Evolutionary conservation across 1,140 invertebrate species (phyloP).

Genomic region (Antheraea mylitta): DNA sequence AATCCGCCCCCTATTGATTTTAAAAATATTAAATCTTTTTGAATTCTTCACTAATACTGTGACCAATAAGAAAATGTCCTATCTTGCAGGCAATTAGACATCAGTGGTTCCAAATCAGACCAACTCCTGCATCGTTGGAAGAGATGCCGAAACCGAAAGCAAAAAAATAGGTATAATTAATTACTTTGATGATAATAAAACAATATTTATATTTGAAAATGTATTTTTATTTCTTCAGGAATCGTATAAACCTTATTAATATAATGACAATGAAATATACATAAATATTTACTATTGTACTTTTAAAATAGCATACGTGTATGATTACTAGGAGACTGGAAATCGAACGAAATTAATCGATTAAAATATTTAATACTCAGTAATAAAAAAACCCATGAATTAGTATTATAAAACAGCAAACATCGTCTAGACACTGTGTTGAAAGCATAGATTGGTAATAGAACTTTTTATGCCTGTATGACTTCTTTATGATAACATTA

Average conservation of each 20-base stretch:
- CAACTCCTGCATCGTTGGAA: conserved; percentile 52
- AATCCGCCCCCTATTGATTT: too few relatives aligned
- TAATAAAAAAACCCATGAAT: too few relatives aligned
- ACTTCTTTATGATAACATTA: too few relatives aligned
- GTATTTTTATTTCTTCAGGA: conserved; percentile 22
- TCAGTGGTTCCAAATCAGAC: conserved; percentile 62
- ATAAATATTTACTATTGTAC: conserved; percentile 36
- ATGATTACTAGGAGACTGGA: background rate
- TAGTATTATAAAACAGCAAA: too few relatives aligned
- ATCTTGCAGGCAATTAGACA: conserved; percentile 65
- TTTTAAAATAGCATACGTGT: conserved; percentile 23
- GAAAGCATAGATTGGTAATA: too few relatives aligned
- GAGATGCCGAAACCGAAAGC: conserved; percentile 70
- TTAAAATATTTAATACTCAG: background rate
- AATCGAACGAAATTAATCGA: background rate
- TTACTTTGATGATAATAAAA: conserved; percentile 27
- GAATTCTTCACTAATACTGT: too few relatives aligned
- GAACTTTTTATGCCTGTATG: too few relatives aligned
- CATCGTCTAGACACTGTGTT: too few relatives aligned
- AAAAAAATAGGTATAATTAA: conserved; percentile 36
- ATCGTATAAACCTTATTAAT: conserved; percentile 6
- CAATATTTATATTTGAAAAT: conserved; percentile 16
- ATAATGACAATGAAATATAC: conserved; percentile 23
- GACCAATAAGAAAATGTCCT: too few relatives aligned
- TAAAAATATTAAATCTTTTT: too few relatives aligned